Conservation (phyloP, 2,797 vertebrate species). For the Morus bassanus region DNA sequence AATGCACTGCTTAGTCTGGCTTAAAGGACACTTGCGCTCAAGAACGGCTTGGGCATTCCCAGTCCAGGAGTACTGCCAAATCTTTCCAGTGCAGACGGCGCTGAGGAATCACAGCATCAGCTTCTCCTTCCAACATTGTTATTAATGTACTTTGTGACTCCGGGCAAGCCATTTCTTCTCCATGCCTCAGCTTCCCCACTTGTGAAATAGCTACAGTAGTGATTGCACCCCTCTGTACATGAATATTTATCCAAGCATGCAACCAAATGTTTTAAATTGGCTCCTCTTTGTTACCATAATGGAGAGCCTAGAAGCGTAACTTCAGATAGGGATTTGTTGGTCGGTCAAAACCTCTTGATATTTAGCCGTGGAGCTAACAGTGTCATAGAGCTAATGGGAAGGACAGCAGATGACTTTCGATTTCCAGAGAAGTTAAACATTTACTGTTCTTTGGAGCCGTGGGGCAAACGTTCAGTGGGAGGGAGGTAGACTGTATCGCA, state of each 20-base stretch:
- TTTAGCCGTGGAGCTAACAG: not conserved
- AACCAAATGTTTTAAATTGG: not conserved
- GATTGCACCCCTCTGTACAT: not conserved
- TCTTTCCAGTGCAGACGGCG: not conserved
- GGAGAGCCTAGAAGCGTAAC: not conserved
- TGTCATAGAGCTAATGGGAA: not conserved
- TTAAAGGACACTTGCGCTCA: not conserved
- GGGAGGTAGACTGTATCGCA: not conserved
- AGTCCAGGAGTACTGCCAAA: not conserved
- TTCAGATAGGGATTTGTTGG: not conserved
- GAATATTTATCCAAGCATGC: not conserved
- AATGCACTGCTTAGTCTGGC: not conserved
- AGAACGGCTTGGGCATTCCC: not conserved
- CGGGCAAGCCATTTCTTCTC: not conserved
- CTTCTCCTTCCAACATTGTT: not conserved
- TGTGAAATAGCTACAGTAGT: not conserved
- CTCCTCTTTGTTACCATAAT: not conserved
- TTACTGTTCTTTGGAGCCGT: constrained; percentile 16
- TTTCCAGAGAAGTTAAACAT: constrained; percentile 43
- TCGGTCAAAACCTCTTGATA: not conserved
- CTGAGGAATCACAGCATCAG: not conserved
- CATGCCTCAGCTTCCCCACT: not conserved
- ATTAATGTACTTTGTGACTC: not conserved
- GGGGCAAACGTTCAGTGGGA: not conserved
- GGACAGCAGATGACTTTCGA: not conserved